phyloP scores from a whole-genome alignment of 2,113 vertebrate species.

The Casuarius casuarius region DNA sequence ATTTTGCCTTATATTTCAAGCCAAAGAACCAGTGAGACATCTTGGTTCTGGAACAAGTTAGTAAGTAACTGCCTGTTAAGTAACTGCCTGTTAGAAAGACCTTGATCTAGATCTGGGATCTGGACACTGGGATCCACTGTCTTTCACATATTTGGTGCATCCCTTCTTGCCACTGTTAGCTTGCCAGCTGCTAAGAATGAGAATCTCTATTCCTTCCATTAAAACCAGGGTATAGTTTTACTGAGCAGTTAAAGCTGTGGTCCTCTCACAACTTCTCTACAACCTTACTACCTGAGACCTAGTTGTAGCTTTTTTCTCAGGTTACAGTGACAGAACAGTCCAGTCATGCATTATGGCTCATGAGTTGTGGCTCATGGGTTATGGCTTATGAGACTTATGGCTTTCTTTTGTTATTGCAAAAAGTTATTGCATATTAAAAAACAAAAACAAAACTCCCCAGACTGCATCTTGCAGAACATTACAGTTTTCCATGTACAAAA shows the following conservation, averaged over 20 bases:
- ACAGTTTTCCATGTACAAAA: not conserved
- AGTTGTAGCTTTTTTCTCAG: not conserved
- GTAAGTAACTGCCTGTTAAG: not conserved
- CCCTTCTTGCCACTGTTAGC: rapidly evolving
- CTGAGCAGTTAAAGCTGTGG: not conserved
- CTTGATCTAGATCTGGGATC: not conserved
- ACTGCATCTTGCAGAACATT: not conserved
- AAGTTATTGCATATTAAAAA: rapidly evolving
- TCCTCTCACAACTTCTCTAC: not conserved
- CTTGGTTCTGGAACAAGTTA: not conserved
- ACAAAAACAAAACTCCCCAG: not conserved
- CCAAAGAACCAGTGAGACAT: not conserved
- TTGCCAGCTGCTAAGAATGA: not conserved
- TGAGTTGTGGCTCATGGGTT: too few relatives aligned
- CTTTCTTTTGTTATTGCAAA: not conserved
- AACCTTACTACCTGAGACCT: not conserved
- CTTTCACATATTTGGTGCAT: not conserved
- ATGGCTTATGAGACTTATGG: not conserved
- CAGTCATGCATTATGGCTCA: not conserved
- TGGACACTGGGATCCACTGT: not conserved
- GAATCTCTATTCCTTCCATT: rapidly evolving
- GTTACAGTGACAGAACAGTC: not conserved
- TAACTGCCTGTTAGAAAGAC: not conserved
- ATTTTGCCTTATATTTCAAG: not conserved
- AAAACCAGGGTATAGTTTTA: not conserved